Conservation (phyloP, 2,113 vertebrate species). For the Notothenia rossii region DNA sequence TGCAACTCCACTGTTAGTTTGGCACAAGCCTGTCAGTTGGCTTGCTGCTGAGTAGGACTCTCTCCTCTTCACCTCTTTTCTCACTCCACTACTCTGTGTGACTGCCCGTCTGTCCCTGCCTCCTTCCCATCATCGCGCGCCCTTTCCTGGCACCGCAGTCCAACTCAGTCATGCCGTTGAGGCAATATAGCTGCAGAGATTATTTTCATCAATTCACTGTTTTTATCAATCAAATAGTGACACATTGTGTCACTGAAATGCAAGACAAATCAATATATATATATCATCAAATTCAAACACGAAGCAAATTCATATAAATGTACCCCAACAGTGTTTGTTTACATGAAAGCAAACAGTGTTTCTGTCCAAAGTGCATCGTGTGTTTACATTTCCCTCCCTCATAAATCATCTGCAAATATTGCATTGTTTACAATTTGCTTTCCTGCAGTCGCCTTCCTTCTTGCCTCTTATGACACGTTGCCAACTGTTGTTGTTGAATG, state of each 20-base stretch:
- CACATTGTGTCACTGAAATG: no score
- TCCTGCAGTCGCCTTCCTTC: background rate
- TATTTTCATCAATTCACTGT: background rate
- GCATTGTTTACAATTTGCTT: slow-evolving; percentile 1
- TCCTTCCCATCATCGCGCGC: slow-evolving; percentile 63
- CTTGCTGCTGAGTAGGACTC: slow-evolving; percentile 72
- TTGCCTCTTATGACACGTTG: background rate
- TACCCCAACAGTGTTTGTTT: no score
- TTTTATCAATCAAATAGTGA: background rate
- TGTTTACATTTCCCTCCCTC: background rate
- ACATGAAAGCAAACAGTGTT: background rate
- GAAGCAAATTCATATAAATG: no score
- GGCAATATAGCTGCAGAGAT: background rate
- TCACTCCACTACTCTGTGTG: slow-evolving; percentile 65
- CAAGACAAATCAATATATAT: no score
- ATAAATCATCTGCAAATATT: slow-evolving; percentile 4
- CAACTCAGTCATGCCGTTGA: slow-evolving; percentile 5
- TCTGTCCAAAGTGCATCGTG: background rate
- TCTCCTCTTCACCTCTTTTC: slow-evolving; percentile 67
- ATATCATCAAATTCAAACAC: no score
- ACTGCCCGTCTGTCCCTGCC: slow-evolving; percentile 59
- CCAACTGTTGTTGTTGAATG: no score
- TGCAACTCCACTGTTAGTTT: slow-evolving; percentile 72
- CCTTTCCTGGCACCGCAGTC: slow-evolving; percentile 41
- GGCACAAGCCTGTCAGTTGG: slow-evolving; percentile 71